A percentile compares a stretch with the other conserved stretches of the same genome.
Conservation (phyloP, 2,113 vertebrate genomes). For the Diglossa brunneiventris region DNA sequence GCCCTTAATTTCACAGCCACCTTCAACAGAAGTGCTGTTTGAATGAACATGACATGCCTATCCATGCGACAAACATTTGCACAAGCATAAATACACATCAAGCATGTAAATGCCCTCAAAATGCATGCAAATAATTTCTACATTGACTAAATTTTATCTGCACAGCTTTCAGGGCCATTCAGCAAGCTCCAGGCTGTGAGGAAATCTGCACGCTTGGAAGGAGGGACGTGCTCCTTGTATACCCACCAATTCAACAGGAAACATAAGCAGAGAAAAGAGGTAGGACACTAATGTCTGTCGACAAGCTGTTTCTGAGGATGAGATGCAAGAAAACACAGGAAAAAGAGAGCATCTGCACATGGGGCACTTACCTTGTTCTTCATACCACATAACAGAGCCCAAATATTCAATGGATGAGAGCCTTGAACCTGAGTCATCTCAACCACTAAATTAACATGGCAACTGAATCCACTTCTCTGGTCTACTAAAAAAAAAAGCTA, state of each 20-base stretch:
- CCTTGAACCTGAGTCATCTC: neutral
- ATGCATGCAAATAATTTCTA: neutral
- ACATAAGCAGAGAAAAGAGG: neutral
- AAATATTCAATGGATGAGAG: neutral
- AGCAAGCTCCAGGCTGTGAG: constrained; percentile 7
- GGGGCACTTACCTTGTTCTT: neutral
- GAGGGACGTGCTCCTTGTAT: neutral
- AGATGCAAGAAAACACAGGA: neutral
- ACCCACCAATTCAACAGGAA: neutral
- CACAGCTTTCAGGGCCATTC: neutral
- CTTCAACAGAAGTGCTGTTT: neutral
- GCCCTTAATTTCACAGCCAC: constrained; percentile 17
- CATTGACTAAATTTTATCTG: constrained; percentile 9
- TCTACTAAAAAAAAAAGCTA: neutral
- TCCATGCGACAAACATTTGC: neutral
- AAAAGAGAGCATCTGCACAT: neutral
- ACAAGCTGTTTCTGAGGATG: neutral
- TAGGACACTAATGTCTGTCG: neutral
- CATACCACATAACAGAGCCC: neutral
- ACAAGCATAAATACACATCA: constrained; percentile 13
- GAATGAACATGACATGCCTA: constrained; percentile 1
- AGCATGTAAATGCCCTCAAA: constrained; percentile 9
- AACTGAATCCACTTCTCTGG: neutral
- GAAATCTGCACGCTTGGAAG: neutral
- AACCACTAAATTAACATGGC: neutral